A percentile compares a stretch with the other conserved stretches of the same genome.
These are phyloP conservation scores for Cossypha dichroa DNA, from an alignment of 2,797 vertebrate species.

Conservation along the genomic window DNA sequence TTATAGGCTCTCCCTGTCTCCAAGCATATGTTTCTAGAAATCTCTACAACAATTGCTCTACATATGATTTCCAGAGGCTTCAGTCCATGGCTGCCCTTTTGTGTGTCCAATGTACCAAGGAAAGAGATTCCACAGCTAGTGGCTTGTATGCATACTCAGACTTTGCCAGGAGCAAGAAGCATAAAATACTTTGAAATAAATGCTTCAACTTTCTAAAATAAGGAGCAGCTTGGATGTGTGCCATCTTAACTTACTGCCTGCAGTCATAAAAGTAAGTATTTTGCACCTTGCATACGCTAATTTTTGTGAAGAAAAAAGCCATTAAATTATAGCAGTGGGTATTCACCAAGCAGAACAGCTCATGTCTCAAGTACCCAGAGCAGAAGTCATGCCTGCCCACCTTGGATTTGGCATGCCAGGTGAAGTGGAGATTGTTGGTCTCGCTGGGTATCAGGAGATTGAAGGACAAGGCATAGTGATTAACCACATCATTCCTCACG, in stretches of 20 bases:
- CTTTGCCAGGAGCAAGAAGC: background rate
- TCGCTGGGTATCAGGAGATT: slow-evolving; percentile 92
- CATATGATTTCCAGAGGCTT: background rate
- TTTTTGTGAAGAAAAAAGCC: background rate
- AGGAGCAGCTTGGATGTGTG: background rate
- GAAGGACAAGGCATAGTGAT: slow-evolving; percentile 94
- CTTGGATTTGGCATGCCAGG: slow-evolving; percentile 92
- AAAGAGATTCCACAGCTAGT: background rate
- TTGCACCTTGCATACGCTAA: background rate
- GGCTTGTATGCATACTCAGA: accelerated
- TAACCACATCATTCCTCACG: slow-evolving; percentile 92
- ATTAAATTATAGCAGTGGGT: background rate
- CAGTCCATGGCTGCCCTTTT: background rate
- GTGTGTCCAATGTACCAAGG: background rate
- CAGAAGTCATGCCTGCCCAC: slow-evolving; percentile 52
- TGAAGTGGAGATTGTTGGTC: slow-evolving; percentile 95
- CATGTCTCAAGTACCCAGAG: background rate
- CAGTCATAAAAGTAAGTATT: background rate
- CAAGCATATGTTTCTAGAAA: background rate
- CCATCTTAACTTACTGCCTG: background rate
- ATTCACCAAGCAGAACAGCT: background rate
- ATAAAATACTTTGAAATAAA: background rate
- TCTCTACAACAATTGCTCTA: background rate
- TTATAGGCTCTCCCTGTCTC: background rate
- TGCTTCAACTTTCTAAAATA: background rate